Conservation (phyloP, 92 coral and sea anemone species). For the Siderastrea radians region DNA sequence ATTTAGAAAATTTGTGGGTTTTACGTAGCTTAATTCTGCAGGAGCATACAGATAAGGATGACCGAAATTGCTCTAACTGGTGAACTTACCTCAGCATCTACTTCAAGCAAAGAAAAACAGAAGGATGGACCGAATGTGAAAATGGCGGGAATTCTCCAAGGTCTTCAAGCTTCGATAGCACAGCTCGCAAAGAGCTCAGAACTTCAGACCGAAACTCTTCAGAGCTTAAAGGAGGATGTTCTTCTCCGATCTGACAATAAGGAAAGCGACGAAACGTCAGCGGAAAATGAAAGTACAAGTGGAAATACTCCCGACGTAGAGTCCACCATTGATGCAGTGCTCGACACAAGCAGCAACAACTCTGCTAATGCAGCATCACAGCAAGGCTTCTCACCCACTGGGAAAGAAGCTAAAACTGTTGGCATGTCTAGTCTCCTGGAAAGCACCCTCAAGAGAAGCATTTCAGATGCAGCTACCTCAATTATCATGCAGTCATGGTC, state of each 20-base stretch:
- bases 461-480: too few species aligned
- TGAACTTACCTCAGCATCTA: not conserved
- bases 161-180: constrained; percentile 9
- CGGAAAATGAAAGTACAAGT: not conserved
- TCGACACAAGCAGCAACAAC: not conserved
- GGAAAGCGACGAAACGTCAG: not conserved
- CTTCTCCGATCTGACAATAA: constrained; percentile 14
- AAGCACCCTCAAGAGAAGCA: too few species aligned
- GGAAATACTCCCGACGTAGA: constrained; percentile 26
- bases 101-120: not conserved
- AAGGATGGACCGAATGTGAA: not conserved
- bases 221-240: constrained; percentile 14
- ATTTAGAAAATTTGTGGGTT: not conserved
- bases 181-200: constrained; percentile 24
- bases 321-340: constrained; percentile 3
- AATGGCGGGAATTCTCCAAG: constrained; percentile 12
- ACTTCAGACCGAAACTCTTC: constrained; percentile 11
- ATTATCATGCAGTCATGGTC: too few species aligned
- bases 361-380: too few species aligned
- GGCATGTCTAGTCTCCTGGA: too few species aligned
- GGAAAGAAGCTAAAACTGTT: too few species aligned
- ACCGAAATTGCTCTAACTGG: not conserved
- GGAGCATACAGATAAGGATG: not conserved
- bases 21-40: not conserved
- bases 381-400: too few species aligned